Evolutionary conservation across 2,888 invertebrate genomes (phyloP).

Genomic region (Epinotia ramella): DNA sequence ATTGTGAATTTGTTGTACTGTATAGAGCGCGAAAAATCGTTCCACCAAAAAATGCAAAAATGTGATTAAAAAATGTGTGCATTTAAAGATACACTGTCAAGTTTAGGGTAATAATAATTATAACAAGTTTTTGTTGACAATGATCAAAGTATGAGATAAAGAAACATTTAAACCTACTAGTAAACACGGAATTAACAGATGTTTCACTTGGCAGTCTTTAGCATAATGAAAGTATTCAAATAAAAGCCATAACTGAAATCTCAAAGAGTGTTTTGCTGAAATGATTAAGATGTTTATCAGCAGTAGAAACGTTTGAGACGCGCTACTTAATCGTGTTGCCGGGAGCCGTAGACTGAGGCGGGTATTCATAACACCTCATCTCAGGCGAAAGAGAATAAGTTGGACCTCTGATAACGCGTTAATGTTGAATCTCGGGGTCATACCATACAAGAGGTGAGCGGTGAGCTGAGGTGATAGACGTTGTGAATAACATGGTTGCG

Average conservation of each 20-base stretch:
- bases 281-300: slow-evolving; percentile 9
- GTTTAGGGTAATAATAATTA: no score
- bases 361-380: background rate
- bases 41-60: no score
- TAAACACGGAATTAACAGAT: no score
- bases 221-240: no score
- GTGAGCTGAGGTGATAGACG: background rate
- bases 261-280: background rate
- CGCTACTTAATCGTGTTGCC: background rate
- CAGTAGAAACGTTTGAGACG: background rate
- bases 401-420: background rate
- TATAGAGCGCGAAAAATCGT: no score
- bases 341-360: background rate
- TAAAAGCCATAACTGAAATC: background rate
- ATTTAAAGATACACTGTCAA: no score
- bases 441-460: background rate
- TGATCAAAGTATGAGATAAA: no score
- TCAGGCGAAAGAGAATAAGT: background rate
- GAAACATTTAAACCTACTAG: no score
- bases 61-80: no score
- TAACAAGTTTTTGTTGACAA: no score
- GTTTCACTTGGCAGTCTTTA: background rate
- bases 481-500: background rate
- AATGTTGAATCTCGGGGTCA: background rate
- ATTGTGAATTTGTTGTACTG: no score